Evolutionary conservation across 2,888 invertebrate genomes (phyloP), one percentile per base, ranked within the genome.

Genomic region (Micoletzkya japonica): DNA sequence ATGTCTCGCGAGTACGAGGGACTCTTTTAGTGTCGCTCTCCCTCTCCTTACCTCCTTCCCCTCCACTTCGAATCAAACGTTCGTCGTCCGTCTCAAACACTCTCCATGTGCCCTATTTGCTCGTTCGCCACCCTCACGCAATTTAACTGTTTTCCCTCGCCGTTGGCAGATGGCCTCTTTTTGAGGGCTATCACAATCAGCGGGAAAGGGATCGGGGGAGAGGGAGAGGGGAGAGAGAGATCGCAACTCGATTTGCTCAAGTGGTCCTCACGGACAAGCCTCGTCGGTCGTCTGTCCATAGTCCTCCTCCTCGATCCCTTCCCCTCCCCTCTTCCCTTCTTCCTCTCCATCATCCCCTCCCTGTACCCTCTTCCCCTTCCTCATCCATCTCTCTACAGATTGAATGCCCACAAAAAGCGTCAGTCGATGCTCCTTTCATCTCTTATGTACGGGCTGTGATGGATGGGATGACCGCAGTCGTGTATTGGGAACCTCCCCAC

Each of bases 281-380:
- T 20, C 26, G 10, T 34, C 61, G 26, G 30, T 14, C 36, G 37
- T 52, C 57, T 30, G 4, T 52, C 52, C 24, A 17, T 52, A 6
- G 14, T 32, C n/a, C 34, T 57, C 57, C 30, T 10, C 49, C 26
- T 61, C 61, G 26, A n/a, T 49, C 20, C 37, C 61, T 7, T 61
- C 30, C 44, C 60, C 20, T n/a, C 20, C 58, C n/a, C 58, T 58
- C 58, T 32, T 2, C 4, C 1, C n/a, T 58, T 58, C 58, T 10
- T 36, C 4, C 24, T 1, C 58, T 24, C 36, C 30, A 32, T 58
- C 34, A 32, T 14, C 28, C 28, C 4, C 28, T 54, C 54, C 44
- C 57, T 26, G 59, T 6, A 7, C 57, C 26, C 34, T n/a, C 32
- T 50, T 63, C 44, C 24, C 52, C 52, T n/a, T 6, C n/a, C 52